Evolutionary conservation across 2,888 invertebrate genomes (phyloP).

Genomic region (Agrotis puta): DNA sequence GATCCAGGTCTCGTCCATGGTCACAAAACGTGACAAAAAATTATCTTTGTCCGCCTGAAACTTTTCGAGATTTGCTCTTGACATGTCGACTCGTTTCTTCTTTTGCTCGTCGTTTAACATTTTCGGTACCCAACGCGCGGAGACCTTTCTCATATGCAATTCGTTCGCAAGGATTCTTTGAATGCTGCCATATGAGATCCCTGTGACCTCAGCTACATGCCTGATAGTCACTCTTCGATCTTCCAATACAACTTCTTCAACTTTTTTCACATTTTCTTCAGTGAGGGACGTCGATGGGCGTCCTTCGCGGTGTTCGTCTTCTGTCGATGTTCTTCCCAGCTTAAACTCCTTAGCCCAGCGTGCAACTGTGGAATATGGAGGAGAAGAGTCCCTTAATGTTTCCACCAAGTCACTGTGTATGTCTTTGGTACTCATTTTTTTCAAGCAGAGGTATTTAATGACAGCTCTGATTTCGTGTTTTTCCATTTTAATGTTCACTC

Average conservation of each 20-base stretch:
- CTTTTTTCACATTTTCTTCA: conserved; percentile 8
- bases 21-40: background rate
- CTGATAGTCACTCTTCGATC: background rate
- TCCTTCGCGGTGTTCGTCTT: too few relatives aligned
- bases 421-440: background rate
- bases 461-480: background rate
- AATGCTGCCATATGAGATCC: too few relatives aligned
- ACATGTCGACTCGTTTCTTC: background rate
- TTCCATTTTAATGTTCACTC: too few relatives aligned
- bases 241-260: background rate
- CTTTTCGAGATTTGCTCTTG: background rate
- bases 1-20: too few relatives aligned
- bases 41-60: background rate
- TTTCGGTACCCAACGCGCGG: too few relatives aligned
- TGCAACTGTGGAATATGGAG: conserved; percentile 4
- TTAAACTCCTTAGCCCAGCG: conserved; percentile 7
- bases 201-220: background rate
- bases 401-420: background rate
- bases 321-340: conserved; percentile 4
- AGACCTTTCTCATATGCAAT: too few relatives aligned
- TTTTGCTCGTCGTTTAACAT: too few relatives aligned
- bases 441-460: background rate
- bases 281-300: conserved; percentile 5
- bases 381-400: conserved; percentile 8
- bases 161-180: too few relatives aligned